A percentile compares a stretch with the other conserved stretches of the same genome.
Evolutionary conservation across 2,113 vertebrate species (phyloP).

Genomic region (Oryzias melastigma): DNA sequence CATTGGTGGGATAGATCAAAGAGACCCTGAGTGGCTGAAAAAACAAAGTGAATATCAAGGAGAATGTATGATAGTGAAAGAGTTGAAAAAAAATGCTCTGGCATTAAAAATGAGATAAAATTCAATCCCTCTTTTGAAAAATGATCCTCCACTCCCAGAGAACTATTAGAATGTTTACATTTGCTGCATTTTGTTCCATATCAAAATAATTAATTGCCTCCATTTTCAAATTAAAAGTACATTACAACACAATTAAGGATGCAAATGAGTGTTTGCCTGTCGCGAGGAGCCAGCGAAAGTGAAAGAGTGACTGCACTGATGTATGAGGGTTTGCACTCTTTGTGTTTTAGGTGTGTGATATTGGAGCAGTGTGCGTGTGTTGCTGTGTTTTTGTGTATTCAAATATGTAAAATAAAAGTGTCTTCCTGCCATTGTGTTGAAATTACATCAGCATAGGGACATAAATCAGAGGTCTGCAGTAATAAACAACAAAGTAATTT

Average conservation of each 20-base stretch:
- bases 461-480: conserved; percentile 64
- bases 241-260: conserved; percentile 83
- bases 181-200: conserved; percentile 78
- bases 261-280: conserved; percentile 76
- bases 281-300: conserved; percentile 60
- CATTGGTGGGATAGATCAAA: conserved; percentile 65
- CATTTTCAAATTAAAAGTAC: conserved; percentile 83
- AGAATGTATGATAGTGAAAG: conserved; percentile 58
- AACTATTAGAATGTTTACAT: conserved; percentile 84
- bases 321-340: conserved; percentile 58
- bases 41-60: conserved; percentile 72
- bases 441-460: conserved; percentile 58
- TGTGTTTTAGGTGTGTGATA: conserved; percentile 61
- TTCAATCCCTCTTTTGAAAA: conserved; percentile 77
- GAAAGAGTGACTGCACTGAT: conserved; percentile 67
- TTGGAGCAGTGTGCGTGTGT: conserved; percentile 52
- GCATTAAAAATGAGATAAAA: conserved; percentile 71
- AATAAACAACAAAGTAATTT: conserved; percentile 69
- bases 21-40: conserved; percentile 35
- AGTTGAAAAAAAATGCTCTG: conserved; percentile 26
- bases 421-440: conserved; percentile 44
- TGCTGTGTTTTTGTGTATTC: conserved; percentile 32
- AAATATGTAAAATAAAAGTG: conserved; percentile 17
- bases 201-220: conserved; percentile 81
- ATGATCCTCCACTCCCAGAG: conserved; percentile 69